Base-by-base conservation (phyloP, 2,797 vertebrate species). In the Gymnothorax reevesii region DNA sequence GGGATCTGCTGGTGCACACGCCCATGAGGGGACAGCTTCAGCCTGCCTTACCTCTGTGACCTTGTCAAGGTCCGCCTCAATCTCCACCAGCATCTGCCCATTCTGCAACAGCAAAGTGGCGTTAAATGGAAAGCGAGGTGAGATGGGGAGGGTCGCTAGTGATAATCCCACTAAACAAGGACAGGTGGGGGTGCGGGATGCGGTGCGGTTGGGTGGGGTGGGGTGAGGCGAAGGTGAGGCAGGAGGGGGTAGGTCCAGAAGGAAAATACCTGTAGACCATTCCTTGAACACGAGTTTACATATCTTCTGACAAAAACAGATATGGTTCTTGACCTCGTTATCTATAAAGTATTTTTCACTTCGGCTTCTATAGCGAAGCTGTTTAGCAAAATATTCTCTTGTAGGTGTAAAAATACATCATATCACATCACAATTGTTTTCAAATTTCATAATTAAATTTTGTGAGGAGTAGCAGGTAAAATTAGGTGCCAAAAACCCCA, bases 41-140 rank as follows among this genome's bases (percentile, higher is more conserved):
- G 85, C 88, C 95, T 97, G 85, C 88, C 95, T 97, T 96, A 96
- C 96, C 95, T 96, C 94, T 27, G 92, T 90, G 90, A 92, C 88
- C 92, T 93, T 94, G 93, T 89, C 94, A 92, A 95, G 92, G 92
- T 93, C 94, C 91, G 95, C 94, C 91, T 95, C 95, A 93, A 95
- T 94, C 90, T 95, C 94, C 92, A 92, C 57, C 79, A 95, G 94
- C 90, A 92, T 90, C 91, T 93, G 94, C 92, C 94, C 93, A 93
- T 96, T 97, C 96, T 97, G 93, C 91, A 97, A 97, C 93, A 95
- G 95, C 88, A 97, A 95, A 93, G 95, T 88, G 91, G 52, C 71
- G 84, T 88, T 90, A 89, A 89, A 88, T 91, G 91, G 87, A 84
- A 75, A 83, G 90, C 90, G 90, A 60, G 57, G 87, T 89, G 90